Percentiles rank a stretch among this genome's conserved stretches.
Conservation (phyloP, 2,888 invertebrate species). For the Poecilobothrus nobilitatus region DNA sequence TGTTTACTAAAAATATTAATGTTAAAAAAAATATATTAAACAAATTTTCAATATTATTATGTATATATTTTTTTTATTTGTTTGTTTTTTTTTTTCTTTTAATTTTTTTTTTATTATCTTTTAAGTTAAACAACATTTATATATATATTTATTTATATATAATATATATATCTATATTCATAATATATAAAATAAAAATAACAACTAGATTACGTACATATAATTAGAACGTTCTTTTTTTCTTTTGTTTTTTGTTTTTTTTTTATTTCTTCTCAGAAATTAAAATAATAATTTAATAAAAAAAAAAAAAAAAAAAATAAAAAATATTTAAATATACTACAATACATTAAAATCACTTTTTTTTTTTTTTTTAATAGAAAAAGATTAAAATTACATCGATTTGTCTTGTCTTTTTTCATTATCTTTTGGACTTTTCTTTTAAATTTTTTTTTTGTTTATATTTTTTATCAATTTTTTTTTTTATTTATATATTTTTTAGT, state of each 20-base stretch:
- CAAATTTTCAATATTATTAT: too few species aligned
- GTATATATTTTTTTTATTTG: not conserved
- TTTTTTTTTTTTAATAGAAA: not conserved
- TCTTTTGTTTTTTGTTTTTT: not conserved
- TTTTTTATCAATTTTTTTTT: too few species aligned
- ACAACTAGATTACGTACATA: conserved; percentile 4
- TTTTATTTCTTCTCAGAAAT: not conserved
- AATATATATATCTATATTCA: too few species aligned
- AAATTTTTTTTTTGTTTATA: too few species aligned
- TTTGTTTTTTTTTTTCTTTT: not conserved
- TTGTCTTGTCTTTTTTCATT: not conserved
- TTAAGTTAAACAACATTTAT: conserved; percentile 4
- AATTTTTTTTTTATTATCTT: not conserved
- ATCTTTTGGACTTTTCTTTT: not conserved
- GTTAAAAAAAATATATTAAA: too few species aligned
- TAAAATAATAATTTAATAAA: not conserved
- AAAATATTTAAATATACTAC: not conserved
- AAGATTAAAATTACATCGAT: not conserved
- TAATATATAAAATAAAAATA: conserved; percentile 3
- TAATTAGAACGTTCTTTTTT: not conserved
- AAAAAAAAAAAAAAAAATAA: not conserved
- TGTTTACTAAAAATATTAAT: too few species aligned
- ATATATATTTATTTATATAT: not conserved
- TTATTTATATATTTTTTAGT: too few species aligned
- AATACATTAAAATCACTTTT: conserved; percentile 3